Evolutionary conservation across 2,113 vertebrate genomes (phyloP), one percentile per base, ranked within the genome.

Genomic region (Ochotona princeps): DNA sequence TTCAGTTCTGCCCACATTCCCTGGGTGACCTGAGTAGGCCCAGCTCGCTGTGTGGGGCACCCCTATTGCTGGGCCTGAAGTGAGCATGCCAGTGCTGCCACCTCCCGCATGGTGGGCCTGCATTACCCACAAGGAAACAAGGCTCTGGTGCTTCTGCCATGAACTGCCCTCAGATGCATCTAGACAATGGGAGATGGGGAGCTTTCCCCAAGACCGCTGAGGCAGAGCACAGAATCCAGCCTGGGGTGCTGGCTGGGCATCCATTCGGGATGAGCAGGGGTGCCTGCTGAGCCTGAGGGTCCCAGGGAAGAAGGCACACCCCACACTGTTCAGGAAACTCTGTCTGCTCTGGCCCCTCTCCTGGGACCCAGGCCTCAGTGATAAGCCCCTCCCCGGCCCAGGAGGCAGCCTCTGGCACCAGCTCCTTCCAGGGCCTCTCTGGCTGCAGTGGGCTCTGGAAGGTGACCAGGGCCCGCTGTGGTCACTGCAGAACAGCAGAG

Each of bases 21-120:
- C n/a, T 66, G 74, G 84, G 38, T 89, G 92, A 95, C 91, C 89
- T 92, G 88, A 86, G 88, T 49, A 70, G 63, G 82, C 61, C 67
- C 78, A 54, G 38, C 30, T 87, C 61, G 49, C 57, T 89, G 14
- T 23, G 7, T 54, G 79, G 72, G 69, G 38, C 15, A 66, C 54
- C 75, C 54, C 69, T 12, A 60, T 8, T 44, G 32, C 11, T 7
- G 65, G 84, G 11, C 54, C 8, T 4, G 72, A 65, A 73, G 67
- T 49, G 79, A 66, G n/a, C 90, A 49, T 44, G 47, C 72, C 32
- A 44, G 86, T 65, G 66, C 74, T 87, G 47, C 47, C 32, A 72
- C 65, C 26, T 54, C 21, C 79, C n/a, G 5, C 72, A n/a, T 49
- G 51, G 69, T 83, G 26, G 44, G n/a, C 61, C 38, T 90, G 5